A percentile compares a stretch with the other conserved stretches of the same genome.
Conservation (phyloP, 2,888 invertebrate genomes). For the Acronicta leporina region DNA sequence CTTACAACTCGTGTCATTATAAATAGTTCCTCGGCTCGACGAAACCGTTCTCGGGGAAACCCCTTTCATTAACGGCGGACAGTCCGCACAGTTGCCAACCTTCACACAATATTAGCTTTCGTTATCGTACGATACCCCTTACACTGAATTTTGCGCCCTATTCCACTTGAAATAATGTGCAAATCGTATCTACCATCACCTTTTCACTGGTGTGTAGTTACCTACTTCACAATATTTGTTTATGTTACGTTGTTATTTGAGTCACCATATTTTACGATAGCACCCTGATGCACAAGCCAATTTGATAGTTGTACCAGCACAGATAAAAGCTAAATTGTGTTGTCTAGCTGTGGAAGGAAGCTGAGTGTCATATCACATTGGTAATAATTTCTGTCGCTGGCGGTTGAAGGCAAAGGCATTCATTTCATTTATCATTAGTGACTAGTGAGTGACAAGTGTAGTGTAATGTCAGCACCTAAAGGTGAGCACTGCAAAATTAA, state of each 20-base stretch:
- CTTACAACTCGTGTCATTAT: background rate
- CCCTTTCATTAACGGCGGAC: slow-evolving; percentile 25
- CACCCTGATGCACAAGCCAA: slow-evolving; percentile 3
- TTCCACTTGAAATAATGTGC: background rate
- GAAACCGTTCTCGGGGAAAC: slow-evolving; percentile 23
- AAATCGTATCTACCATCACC: slow-evolving; percentile 3
- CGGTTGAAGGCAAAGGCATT: background rate
- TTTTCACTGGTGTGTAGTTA: slow-evolving; percentile 9
- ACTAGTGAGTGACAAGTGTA: slow-evolving; percentile 21
- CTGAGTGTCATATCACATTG: slow-evolving; percentile 9
- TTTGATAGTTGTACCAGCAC: slow-evolving; percentile 11
- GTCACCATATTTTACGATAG: slow-evolving; percentile 12
- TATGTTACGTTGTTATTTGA: slow-evolving; percentile 21
- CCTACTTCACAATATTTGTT: slow-evolving; percentile 8
- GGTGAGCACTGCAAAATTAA: slow-evolving; percentile 33
- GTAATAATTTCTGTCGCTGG: background rate
- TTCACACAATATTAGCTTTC: slow-evolving; percentile 39
- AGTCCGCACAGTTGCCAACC: slow-evolving; percentile 25
- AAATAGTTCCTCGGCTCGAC: background rate
- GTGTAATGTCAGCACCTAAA: slow-evolving; percentile 45
- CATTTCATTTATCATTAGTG: too few relatives aligned
- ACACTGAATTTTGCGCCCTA: slow-evolving; percentile 36
- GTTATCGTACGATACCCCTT: slow-evolving; percentile 23
- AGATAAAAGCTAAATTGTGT: slow-evolving; percentile 22
- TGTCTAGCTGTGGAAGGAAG: slow-evolving; percentile 6